phyloP scores from a whole-genome alignment of 1,140 invertebrate species.

The Coelopa frigida region DNA sequence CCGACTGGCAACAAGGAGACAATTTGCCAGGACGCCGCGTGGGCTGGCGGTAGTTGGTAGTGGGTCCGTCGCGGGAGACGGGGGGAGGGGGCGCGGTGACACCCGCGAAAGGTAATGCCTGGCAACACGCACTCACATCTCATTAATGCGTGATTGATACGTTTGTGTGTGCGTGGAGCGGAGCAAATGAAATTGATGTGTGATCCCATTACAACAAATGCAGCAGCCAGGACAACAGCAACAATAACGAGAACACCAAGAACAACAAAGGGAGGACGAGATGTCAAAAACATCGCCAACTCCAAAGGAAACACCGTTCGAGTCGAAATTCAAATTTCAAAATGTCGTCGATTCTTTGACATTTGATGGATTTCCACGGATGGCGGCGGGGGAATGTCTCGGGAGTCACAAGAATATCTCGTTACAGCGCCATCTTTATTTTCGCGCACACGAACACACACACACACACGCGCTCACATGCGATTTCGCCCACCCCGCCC shows the following conservation, averaged over 20 bases:
- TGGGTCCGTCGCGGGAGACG: too few species aligned
- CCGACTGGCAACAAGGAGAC: too few species aligned
- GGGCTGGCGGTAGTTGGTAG: too few species aligned
- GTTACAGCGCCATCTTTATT: not conserved
- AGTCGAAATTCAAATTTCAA: not conserved
- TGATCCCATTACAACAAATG: not conserved
- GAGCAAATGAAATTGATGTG: not conserved
- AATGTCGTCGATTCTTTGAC: not conserved
- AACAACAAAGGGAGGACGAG: not conserved
- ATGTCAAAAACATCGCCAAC: not conserved
- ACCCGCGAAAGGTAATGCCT: too few species aligned
- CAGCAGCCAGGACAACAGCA: not conserved
- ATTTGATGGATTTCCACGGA: not conserved
- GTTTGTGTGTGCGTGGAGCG: not conserved
- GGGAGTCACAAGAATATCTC: not conserved
- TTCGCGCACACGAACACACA: not conserved
- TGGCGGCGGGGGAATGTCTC: too few species aligned
- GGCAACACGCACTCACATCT: slow-evolving; percentile 36
- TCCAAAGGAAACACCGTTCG: not conserved
- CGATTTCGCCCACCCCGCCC: too few species aligned
- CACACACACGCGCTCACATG: not conserved
- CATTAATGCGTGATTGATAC: slow-evolving; percentile 33
- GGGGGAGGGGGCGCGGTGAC: too few species aligned
- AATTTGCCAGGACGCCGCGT: too few species aligned
- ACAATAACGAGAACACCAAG: not conserved